Percentiles rank a stretch among this genome's conserved stretches.
These are phyloP conservation scores for Columba livia DNA, from an alignment of 2,113 vertebrate species.

Conservation along the genomic window DNA sequence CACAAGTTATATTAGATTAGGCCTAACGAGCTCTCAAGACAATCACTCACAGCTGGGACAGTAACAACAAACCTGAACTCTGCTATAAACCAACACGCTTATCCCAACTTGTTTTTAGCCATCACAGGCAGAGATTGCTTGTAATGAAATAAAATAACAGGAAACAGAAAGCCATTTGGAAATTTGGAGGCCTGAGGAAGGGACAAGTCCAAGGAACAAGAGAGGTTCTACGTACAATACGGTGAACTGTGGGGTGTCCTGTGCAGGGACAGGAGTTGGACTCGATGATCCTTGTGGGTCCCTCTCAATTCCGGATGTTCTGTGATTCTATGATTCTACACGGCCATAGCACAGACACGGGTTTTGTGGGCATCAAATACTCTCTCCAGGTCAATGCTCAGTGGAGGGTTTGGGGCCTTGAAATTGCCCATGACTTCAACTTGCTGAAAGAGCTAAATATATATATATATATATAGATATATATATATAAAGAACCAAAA, in stretches of 20 bases:
- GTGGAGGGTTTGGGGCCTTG: not conserved
- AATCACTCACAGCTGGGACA: not conserved
- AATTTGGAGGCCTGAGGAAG: not conserved
- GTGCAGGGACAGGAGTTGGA: too few relatives aligned
- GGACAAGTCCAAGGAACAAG: not conserved
- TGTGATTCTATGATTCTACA: not conserved
- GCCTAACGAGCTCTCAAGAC: not conserved
- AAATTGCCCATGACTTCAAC: not conserved
- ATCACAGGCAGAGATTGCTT: not conserved
- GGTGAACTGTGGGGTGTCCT: too few relatives aligned
- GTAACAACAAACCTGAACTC: not conserved
- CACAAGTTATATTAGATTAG: not conserved
- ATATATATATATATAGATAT: too few relatives aligned
- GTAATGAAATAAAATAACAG: not conserved
- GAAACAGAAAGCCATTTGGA: not conserved
- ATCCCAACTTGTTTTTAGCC: not conserved
- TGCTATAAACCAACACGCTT: not conserved
- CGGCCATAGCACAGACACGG: accelerated
- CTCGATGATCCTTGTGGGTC: too few relatives aligned
- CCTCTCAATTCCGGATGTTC: too few relatives aligned
- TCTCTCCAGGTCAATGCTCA: not conserved
- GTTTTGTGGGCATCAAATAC: accelerated
- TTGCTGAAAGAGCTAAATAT: not conserved
- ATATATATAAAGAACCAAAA: too few relatives aligned
- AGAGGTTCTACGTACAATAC: not conserved